Evolutionary conservation across 2,113 vertebrate genomes (phyloP).

Genomic region (Stictonetta naevosa): DNA sequence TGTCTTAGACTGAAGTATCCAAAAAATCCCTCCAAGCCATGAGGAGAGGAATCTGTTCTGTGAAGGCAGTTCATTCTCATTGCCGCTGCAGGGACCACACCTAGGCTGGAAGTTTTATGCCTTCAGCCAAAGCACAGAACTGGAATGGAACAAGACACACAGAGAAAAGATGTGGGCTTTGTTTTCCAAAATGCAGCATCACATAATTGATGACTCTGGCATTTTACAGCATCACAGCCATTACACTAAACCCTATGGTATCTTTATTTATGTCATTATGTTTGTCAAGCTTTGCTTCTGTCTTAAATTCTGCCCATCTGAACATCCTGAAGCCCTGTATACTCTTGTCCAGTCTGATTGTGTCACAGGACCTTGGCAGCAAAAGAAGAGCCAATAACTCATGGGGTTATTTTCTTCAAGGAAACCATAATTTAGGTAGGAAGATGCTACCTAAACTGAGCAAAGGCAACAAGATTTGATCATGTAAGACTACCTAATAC

Average conservation of each 20-base stretch:
- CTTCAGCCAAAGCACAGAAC: not conserved
- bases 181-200: not conserved
- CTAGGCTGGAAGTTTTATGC: not conserved
- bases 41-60: not conserved
- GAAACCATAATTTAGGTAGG: not conserved
- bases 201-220: not conserved
- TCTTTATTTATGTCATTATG: not conserved
- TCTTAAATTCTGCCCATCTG: not conserved
- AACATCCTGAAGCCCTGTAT: not conserved
- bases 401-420: not conserved
- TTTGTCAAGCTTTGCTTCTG: not conserved
- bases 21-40: not conserved
- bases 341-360: rapidly evolving
- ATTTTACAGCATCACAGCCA: not conserved
- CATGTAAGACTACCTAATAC: not conserved
- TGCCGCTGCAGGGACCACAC: not conserved
- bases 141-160: not conserved
- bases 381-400: not conserved
- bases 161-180: not conserved
- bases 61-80: not conserved
- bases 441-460: not conserved
- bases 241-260: not conserved
- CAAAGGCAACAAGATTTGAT: not conserved
- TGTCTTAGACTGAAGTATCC: not conserved
- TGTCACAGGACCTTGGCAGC: not conserved